phyloP scores from a whole-genome alignment of 2,888 invertebrate genomes.

The Octonoba sinensis region DNA sequence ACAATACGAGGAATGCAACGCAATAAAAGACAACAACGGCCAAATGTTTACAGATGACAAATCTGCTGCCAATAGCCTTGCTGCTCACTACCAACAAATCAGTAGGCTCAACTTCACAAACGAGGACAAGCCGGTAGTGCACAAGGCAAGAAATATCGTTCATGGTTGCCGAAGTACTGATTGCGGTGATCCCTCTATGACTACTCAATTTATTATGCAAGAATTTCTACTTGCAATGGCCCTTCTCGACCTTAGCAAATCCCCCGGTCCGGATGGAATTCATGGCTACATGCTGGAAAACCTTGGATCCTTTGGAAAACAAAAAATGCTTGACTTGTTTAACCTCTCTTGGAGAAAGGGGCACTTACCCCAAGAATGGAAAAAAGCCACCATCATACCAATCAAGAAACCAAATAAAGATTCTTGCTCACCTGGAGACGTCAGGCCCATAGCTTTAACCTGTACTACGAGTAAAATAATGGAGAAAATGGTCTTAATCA shows the following conservation, averaged over 20 bases:
- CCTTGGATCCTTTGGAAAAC: background rate
- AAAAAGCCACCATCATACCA: too few relatives aligned
- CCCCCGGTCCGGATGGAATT: slow-evolving; percentile 6
- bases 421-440: background rate
- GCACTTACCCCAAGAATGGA: background rate
- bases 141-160: too few relatives aligned
- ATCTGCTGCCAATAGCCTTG: too few relatives aligned
- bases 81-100: too few relatives aligned
- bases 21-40: too few relatives aligned
- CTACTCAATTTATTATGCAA: too few relatives aligned
- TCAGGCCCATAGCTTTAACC: slow-evolving; percentile 4
- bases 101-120: too few relatives aligned
- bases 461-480: slow-evolving; percentile 19
- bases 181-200: too few relatives aligned
- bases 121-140: too few relatives aligned
- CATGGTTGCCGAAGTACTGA: too few relatives aligned
- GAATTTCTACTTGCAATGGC: slow-evolving; percentile 1
- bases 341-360: background rate
- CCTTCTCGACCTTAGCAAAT: slow-evolving; percentile 12
- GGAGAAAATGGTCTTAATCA: slow-evolving; percentile 26
- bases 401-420: background rate
- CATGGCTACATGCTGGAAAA: slow-evolving; percentile 11
- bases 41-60: too few relatives aligned
- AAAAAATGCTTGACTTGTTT: slow-evolving; percentile 16
- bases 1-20: too few relatives aligned